Base-by-base conservation (phyloP, 2,113 vertebrate species). In the Sarotherodon lohbergeri region DNA sequence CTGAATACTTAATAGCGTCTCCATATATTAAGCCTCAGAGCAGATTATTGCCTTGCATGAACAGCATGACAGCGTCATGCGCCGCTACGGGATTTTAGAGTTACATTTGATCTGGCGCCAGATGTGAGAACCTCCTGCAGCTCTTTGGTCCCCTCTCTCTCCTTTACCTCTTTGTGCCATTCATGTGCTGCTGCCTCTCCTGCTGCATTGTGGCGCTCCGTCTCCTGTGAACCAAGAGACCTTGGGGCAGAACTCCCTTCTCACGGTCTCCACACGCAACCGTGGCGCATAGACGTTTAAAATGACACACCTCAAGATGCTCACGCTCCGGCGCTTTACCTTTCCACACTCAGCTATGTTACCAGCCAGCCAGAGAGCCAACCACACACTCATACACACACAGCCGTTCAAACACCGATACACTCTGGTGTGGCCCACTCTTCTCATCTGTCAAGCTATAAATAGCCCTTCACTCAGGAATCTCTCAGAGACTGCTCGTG, bases 391-490 rank as follows among this genome's bases (percentile, higher is more conserved):
- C 73, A 86, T 55, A 41, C 92, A 86, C 87, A 68, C 80, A 87
- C 91, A 84, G 87, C 71, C 43, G 50, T 56, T 55, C 81, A 83
- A 84, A 89, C 88, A 84, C 83, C 9, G 16, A 41, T 83, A 90
- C 80, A 83, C 90, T 86, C 81, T 48, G 61, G 81, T 71, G n/a
- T 94, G 86, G 89, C 79, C 92, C 89, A 79, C 93, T 94, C 92
- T 87, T 79, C 90, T 87, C 86, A 87, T 92, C 89, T 81, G 80
- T 94, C 36, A 81, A 56, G 81, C 94, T 96, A 96, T 93, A 96
- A 96, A 95, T 96, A 95, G 90, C 73, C 46, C 88, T 86, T 91
- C 79, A 87, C 93, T 93, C 90, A 93, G 92, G 92, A 92, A 90
- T 89, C 91, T 90, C 92, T 95, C 90, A 54, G 80, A 92, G 89